Base-by-base conservation (phyloP, 2,888 invertebrate genomes). In the Melangyna quadrimaculata region DNA sequence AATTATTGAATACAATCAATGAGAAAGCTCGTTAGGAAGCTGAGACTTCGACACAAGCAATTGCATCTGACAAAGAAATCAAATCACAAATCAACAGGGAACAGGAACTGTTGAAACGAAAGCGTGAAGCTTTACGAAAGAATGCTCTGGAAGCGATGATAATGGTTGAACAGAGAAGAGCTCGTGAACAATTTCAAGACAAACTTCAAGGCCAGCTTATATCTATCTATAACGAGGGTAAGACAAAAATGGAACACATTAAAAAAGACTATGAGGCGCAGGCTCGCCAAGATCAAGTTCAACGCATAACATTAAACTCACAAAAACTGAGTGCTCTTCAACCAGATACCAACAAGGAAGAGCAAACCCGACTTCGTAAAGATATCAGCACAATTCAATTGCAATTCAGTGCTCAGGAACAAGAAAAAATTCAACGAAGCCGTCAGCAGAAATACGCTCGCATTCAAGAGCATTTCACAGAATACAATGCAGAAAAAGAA, bases 311-410 rank as follows among this genome's bases (percentile, higher is more conserved):
- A 24, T 88, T 89, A n/a, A 93, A 94, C 83, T 93, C 93, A 70
- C 88, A 90, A 59, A 90, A 91, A 78, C 88, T 94, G 80, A 91
- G 92, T 63, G 91, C 92, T 0, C 92, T 93, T 0, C 92, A 93
- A 32, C 92, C 92, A 14, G 91, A 90, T 27, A 92, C 93, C 1
- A 92, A 92, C 1, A 91, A 89, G 0, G 89, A 90, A 57, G 94
- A 94, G 43, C 92, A 92, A 19, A 93, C 91, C n/a, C 92, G 92
- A 0, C 88, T 93, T 0, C 90, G 93, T 17, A 93, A 93, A 37
- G 94, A 94, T 14, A 88, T 93, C 29, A 91, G 90, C 14, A 94
- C 94, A 90, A 90, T 90, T 88, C 92, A 92, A 9, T 89, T 91
- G 14, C 90, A 90, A 88, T 92, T 91, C 87, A 91, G 90, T 14